A percentile compares a stretch with the other conserved stretches of the same genome.
Evolutionary conservation across 2,888 invertebrate genomes (phyloP).

Genomic region (Tanytarsus gracilentus): DNA sequence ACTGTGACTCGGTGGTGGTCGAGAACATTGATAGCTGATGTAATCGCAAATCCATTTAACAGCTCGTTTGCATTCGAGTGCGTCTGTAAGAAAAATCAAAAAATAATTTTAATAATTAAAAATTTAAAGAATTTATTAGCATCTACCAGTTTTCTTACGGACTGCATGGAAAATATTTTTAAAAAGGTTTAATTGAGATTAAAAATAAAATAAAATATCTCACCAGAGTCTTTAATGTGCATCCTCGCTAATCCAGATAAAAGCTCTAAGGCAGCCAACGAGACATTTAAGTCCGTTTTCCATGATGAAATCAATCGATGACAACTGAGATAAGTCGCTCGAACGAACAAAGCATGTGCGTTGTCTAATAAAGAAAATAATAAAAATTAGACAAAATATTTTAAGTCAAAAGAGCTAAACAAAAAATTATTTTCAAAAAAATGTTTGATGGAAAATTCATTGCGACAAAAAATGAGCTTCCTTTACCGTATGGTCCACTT

Average conservation of each 20-base stretch:
- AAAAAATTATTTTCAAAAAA: neutral
- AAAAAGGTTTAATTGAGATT: neutral
- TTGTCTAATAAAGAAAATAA: slow-evolving; percentile 52
- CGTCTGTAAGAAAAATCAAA: slow-evolving; percentile 50
- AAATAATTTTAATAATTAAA: slow-evolving; percentile 1
- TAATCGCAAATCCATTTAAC: slow-evolving; percentile 99
- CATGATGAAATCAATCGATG: slow-evolving; percentile 91
- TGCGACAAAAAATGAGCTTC: neutral
- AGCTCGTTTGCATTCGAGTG: slow-evolving; percentile 79
- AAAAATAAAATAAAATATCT: slow-evolving; percentile 31
- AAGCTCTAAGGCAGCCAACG: slow-evolving; percentile 85
- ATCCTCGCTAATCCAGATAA: slow-evolving; percentile 82
- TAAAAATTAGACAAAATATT: neutral
- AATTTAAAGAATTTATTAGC: slow-evolving; percentile 19
- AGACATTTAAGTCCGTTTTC: slow-evolving; percentile 91
- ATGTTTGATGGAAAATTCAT: slow-evolving; percentile 26
- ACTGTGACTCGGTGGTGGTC: slow-evolving; percentile 88
- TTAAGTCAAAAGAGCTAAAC: neutral
- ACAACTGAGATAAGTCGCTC: slow-evolving; percentile 88
- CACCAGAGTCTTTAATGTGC: slow-evolving; percentile 82
- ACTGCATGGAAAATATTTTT: slow-evolving; percentile 41
- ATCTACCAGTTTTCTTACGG: slow-evolving; percentile 47
- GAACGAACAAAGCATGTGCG: slow-evolving; percentile 79
- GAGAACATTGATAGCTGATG: slow-evolving; percentile 88
- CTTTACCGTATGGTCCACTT: slow-evolving; percentile 26